phyloP scores from a whole-genome alignment of 2,888 invertebrate species.

The Schrankia costaestrigalis region DNA sequence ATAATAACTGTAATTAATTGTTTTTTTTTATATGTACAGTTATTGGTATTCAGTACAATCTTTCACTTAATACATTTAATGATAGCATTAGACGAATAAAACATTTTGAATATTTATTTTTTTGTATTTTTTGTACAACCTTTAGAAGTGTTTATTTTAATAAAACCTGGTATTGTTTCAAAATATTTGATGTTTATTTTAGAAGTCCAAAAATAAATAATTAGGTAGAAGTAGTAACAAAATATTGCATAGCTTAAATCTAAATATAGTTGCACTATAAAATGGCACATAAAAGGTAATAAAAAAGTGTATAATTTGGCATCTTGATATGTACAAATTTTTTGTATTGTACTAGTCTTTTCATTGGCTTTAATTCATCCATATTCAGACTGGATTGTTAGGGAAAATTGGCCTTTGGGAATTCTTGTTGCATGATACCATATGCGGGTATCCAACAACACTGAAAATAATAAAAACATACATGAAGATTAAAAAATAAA shows the following conservation, averaged over 20 bases:
- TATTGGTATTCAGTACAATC: constrained; percentile 51
- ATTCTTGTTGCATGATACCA: constrained; percentile 96
- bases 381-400: constrained; percentile 95
- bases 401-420: constrained; percentile 89
- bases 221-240: constrained; percentile 40
- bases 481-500: not conserved
- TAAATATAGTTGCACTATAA: constrained; percentile 63
- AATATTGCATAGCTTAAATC: no score
- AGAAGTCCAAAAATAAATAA: constrained; percentile 24
- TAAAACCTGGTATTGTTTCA: not conserved
- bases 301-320: constrained; percentile 64
- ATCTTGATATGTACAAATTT: constrained; percentile 63
- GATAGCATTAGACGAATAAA: constrained; percentile 72
- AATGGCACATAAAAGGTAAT: constrained; percentile 61
- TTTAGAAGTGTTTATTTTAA: constrained; percentile 16
- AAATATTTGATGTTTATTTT: constrained; percentile 4
- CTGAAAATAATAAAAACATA: constrained; percentile 65
- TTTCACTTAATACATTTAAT: constrained; percentile 62
- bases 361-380: constrained; percentile 76
- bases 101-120: constrained; percentile 58
- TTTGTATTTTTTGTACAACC: constrained; percentile 30
- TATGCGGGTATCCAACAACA: constrained; percentile 92
- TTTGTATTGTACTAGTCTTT: constrained; percentile 51
- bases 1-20: no score
- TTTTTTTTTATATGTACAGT: constrained; percentile 24